Base-by-base conservation (phyloP, 2,113 vertebrate genomes). In the Aythya baeri region DNA sequence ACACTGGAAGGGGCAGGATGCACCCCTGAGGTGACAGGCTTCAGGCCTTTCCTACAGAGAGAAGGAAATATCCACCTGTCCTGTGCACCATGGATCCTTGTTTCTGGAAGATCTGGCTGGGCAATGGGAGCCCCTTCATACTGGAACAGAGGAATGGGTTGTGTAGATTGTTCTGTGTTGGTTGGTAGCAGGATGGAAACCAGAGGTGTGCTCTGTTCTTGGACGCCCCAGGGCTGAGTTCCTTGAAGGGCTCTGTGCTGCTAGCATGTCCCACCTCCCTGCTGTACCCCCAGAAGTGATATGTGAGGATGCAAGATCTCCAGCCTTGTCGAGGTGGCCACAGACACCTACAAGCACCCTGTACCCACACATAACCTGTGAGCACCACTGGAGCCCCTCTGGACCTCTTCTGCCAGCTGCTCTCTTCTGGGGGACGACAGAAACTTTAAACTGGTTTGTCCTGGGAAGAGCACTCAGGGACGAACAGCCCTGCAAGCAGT, bases 371-470 rank as follows among this genome's bases (percentile, higher is more conserved):
- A 50, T 16, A 13, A 23, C 34, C 21, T 4, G 3, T 25, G 34
- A 71, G 27, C 16, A 16, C 23, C 66, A 36, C 9, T 34, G 22
- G 50, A 81, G 25, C 4, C 46, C 18, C 1, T 1, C 17, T 2
- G 4, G 41, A 58, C 27, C 2, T 55, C 25, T 76, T 44, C n/a
- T 70, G 50, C 4, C 21, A 74, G 22, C 57, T 63, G 50, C 27
- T 54, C 13, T 78, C 21, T 68, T 52, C 44, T 63, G 13, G 5
- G 13, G 2, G 0, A 3, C 8, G n/a, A 31, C 5, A 75, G 52
- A 26, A 72, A 57, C 86, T 72, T 67, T 38, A 49, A 61, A 68
- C 17, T 22, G 29, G 7, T 34, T 93, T 78, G 7, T 78, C 55
- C 50, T 32, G n/a, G 73, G 57, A 74, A 65, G 27, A 58, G n/a